Evolutionary conservation across 1,140 invertebrate species (phyloP), one percentile per base, ranked within the genome.

Genomic region (Oedothorax gibbosus): DNA sequence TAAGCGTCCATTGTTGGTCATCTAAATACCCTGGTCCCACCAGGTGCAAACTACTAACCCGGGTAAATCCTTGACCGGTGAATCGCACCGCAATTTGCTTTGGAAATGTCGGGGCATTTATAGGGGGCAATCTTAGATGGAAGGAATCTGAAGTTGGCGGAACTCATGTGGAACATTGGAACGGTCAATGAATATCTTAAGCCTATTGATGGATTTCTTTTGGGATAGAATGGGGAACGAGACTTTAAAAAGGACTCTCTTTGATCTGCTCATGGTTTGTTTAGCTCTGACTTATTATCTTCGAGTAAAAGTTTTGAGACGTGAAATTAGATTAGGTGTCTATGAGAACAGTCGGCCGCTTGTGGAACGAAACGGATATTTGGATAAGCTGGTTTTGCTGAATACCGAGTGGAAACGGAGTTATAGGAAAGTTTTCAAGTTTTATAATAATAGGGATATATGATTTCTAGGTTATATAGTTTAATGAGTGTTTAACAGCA

Each of bases 91-190:
- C 69, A 51, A 71, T 71, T 71, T 35, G 15, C 69, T 71, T 71
- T 53, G 54, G n/a, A 71, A 71, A 35, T 35, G 35, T 35, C 35
- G 35, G 35, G 35, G 35, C 35, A 35, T 35, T 35, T 35, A 35
- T 2, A 35, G 35, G 35, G 35, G 35, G 35, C 35, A 35, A 35
- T 35, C 35, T 35, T 35, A 5, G 35, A 35, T 35, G 35, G 35
- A 35, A 35, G 5, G 35, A 5, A 1, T 35, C 5, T 35, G 35
- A 35, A n/a, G 14, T 51, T 54, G 7, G 49, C 6, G 7, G 15
- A 35, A 71, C 50, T 71, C 15, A 71, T 71, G 69, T 71, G 69
- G 69, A 71, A 71, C 54, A 71, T 71, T 71, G 20, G 51, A 18
- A 18, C 54, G 50, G 69, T 71, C 69, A 71, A n/a, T 60, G n/a